A percentile compares a stretch with the other conserved stretches of the same genome.
These are phyloP conservation scores for Micoletzkya japonica DNA, from an alignment of 2,888 invertebrate genomes.

Conservation along the genomic window DNA sequence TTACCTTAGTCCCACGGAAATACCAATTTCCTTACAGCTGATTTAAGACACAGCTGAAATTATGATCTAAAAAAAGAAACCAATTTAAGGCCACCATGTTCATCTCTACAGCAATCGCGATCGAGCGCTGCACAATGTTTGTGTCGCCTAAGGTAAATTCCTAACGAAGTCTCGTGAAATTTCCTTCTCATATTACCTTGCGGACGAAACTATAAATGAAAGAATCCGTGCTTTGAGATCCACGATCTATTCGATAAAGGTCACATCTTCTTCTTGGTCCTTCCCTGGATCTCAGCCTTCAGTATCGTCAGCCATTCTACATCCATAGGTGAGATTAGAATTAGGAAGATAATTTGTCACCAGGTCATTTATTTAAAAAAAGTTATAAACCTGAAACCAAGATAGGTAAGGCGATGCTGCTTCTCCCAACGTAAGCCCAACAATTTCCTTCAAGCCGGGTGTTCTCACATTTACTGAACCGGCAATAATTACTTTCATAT, in stretches of 20 bases:
- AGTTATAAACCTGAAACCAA: too few relatives aligned
- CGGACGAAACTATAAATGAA: background rate
- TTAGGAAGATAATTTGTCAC: background rate
- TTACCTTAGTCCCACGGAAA: too few relatives aligned
- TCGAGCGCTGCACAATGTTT: conserved; percentile 5
- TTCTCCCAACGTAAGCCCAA: too few relatives aligned
- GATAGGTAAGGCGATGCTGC: too few relatives aligned
- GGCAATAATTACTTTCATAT: too few relatives aligned
- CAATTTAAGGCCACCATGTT: conserved; percentile 3
- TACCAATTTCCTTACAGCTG: too few relatives aligned
- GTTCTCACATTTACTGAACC: too few relatives aligned
- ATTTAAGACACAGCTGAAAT: too few relatives aligned
- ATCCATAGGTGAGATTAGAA: background rate
- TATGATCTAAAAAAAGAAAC: background rate
- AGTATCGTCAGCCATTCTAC: conserved; percentile 8
- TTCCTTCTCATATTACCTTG: too few relatives aligned
- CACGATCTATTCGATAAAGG: background rate
- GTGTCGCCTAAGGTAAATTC: background rate
- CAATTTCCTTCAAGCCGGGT: too few relatives aligned
- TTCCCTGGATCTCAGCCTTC: background rate
- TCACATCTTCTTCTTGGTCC: background rate
- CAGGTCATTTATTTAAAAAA: background rate
- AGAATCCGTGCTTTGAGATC: background rate
- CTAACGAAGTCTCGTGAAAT: too few relatives aligned
- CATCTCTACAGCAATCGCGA: conserved; percentile 1